Evolutionary conservation across 2,797 vertebrate genomes (phyloP), one percentile per base, ranked within the genome.

Genomic region (Steatocranus sp.): DNA sequence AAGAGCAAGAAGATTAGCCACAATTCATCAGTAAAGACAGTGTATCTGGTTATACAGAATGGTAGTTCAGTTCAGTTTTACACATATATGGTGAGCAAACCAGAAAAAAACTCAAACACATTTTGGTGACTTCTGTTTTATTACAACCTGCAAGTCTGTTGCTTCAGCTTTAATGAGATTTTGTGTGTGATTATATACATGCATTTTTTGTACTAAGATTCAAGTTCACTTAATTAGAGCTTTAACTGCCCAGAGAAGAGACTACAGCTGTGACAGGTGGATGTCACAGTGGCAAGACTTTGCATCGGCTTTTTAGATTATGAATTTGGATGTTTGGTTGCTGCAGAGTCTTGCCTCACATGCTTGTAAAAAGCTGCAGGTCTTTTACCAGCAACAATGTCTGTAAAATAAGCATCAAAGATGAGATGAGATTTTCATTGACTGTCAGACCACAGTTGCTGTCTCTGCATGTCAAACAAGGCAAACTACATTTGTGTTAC

Each of bases 371-470:
- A 32, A 0, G 27, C 0, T 58, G 5, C 54, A 30, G 5, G 0
- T 0, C 1, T 2, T 53, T 25, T 8, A 25, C 3, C 12, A 53
- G 0, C 0, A 53, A 27, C 51, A 27, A 53, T 5, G 0, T 1
- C 6, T 54, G 3, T 25, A 25, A 54, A 25, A 54, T 8, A 0
- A 25, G 23, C 54, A 0, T 18, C 8, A 54, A 3, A 11, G 0
- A 50, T 27, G 0, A 10, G 18, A 50, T 9, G 51, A 5, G 23
- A 51, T 11, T 53, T 7, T 7, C 23, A 25, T 17, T 18, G 15
- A 6, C 25, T 58, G 0, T 58, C 27, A 58, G 27, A 32, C 2
- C 15, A 58, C 27, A 58, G 27, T 6, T 0, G 0, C 5, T 18
- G 15, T 58, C 8, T 27, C 25, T 56, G 11, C 5, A 0, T 0